These are phyloP conservation scores for Melopsittacus undulatus DNA, from an alignment of 2,797 vertebrate species.

Conservation along the genomic window DNA sequence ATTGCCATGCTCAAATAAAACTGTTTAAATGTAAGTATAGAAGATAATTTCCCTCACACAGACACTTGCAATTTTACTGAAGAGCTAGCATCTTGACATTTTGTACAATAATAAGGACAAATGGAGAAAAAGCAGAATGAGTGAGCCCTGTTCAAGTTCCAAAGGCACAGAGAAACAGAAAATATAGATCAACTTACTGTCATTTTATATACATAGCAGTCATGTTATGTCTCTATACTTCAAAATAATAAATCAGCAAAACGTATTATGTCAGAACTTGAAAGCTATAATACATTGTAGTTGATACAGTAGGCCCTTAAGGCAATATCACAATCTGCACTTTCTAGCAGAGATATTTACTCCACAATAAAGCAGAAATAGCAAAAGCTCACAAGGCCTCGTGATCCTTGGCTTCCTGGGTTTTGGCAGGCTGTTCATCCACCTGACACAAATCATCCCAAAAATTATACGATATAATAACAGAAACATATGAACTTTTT, in stretches of 20 bases:
- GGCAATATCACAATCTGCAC: background rate
- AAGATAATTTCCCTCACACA: background rate
- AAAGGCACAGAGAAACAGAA: background rate
- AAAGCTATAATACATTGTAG: background rate
- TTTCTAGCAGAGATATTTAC: slow-evolving; percentile 3
- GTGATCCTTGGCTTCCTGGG: background rate
- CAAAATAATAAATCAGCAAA: slow-evolving; percentile 14
- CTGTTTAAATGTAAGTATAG: background rate
- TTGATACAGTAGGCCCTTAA: background rate
- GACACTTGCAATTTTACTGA: background rate
- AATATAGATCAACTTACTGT: background rate
- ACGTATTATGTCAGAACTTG: background rate
- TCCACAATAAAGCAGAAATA: background rate
- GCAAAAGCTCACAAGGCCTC: background rate
- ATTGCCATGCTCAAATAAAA: background rate
- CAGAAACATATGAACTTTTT: slow-evolving; percentile 21
- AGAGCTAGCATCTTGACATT: background rate
- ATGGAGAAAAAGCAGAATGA: background rate
- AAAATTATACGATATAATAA: background rate
- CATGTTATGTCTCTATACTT: background rate
- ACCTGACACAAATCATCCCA: slow-evolving; percentile 46
- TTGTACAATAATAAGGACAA: background rate
- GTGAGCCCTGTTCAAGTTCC: background rate
- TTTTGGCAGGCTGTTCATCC: slow-evolving; percentile 32
- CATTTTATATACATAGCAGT: background rate